phyloP scores from a whole-genome alignment of 2,888 invertebrate species.

The Digitonthophagus gazella region DNA sequence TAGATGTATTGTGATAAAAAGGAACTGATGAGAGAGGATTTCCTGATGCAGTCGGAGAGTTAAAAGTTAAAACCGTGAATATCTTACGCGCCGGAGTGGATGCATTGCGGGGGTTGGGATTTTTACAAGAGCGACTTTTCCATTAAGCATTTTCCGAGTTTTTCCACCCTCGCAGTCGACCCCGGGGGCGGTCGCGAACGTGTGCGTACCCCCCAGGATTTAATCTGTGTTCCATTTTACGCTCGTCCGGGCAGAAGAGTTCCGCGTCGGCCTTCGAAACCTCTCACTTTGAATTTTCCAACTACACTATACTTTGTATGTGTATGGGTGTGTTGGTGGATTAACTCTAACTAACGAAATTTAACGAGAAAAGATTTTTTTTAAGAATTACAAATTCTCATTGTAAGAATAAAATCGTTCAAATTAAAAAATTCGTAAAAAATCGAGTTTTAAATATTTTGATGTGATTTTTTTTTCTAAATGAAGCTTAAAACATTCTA shows the following conservation, averaged over 20 bases:
- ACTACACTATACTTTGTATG: neutral
- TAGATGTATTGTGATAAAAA: neutral
- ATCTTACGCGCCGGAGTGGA: neutral
- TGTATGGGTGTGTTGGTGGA: too few species aligned
- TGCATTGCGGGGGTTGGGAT: neutral
- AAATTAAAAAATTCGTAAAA: too few species aligned
- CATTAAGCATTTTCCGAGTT: conserved; percentile 17
- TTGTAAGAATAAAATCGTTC: too few species aligned
- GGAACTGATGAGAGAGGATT: too few species aligned
- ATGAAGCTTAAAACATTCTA: too few species aligned
- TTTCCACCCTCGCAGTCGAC: neutral
- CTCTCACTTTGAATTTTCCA: neutral
- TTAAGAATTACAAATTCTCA: too few species aligned
- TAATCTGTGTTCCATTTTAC: conserved; percentile 59
- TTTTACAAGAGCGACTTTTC: conserved; percentile 14
- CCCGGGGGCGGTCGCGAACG: conserved; percentile 31
- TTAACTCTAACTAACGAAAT: neutral
- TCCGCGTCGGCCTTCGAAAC: neutral
- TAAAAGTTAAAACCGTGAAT: neutral
- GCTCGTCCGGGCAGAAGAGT: conserved; percentile 54
- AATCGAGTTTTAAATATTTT: too few species aligned
- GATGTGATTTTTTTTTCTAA: too few species aligned
- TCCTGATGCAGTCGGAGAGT: neutral
- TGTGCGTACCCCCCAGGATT: conserved; percentile 50
- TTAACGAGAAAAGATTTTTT: too few species aligned